Base-by-base conservation (phyloP, 2,113 vertebrate genomes). In the Forbesichthys papilliferus region DNA sequence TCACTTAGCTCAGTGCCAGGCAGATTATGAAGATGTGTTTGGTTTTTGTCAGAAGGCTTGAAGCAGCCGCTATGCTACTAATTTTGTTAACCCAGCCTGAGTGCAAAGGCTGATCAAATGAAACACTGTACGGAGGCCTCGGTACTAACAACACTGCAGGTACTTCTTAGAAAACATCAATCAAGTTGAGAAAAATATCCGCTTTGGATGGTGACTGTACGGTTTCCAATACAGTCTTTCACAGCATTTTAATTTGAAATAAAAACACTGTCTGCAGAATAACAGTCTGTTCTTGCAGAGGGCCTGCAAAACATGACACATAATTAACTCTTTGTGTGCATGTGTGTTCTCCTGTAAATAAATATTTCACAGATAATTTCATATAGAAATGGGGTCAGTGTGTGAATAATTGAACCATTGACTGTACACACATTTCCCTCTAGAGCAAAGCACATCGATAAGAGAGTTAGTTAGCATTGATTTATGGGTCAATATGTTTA, bases 21-120 rank as follows among this genome's bases (percentile, higher is more conserved):
- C 77, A 79, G 84, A 90, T 90, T 79, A 82, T 82, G 68, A 84
- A 86, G 86, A 86, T 87, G 86, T 84, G 80, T 85, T 64, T 86
- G 79, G 84, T 81, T 81, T 71, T 59, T 79, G 79, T 66, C 27
- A 69, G 84, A 82, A 73, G 46, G 59, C 70, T 83, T 61, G 77
- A 85, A 85, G 82, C 84, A 83, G 82, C 81, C 84, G 81, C 85
- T 83, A 66, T 70, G 75, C 64, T 75, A 83, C 84, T 87, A 86
- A 87, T 87, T 87, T 71, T 66, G 77, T 80, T 69, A 73, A 59
- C 76, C 72, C 6, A 34, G 58, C 66, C 59, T 59, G 59, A 76
- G 73, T 77, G 72, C 70, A 69, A 51, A 55, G 66, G 2, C 69
- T 75, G 84, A 80, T 81, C 69, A 71, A 51, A 67, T 64, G 64